Evolutionary conservation across 1,140 invertebrate genomes (phyloP).

Genomic region (Dendroctonus valens): DNA sequence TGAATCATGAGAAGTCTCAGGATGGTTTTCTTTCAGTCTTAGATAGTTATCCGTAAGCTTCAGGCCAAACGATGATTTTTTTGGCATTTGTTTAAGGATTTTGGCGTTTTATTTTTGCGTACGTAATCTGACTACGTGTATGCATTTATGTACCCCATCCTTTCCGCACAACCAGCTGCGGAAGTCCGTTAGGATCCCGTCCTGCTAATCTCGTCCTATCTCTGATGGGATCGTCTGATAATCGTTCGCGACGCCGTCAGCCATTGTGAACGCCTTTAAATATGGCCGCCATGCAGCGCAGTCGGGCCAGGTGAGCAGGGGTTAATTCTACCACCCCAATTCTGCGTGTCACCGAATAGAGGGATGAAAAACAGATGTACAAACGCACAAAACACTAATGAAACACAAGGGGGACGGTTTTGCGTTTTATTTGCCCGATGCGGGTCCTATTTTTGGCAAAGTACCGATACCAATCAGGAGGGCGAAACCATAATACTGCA

Average conservation of each 20-base stretch:
- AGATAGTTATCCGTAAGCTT: too few species aligned
- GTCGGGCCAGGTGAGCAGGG: conserved; percentile 35
- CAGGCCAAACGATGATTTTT: too few species aligned
- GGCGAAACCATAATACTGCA: too few species aligned
- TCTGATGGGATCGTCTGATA: conserved; percentile 46
- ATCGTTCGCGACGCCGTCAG: conserved; percentile 36
- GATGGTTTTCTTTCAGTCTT: too few species aligned
- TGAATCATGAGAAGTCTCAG: too few species aligned
- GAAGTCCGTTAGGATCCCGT: conserved; percentile 47
- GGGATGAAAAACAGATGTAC: conserved; percentile 36
- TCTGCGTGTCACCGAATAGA: conserved; percentile 29
- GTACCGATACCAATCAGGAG: not conserved
- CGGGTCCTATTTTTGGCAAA: conserved; percentile 23
- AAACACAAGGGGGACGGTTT: conserved; percentile 23
- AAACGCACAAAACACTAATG: conserved; percentile 30
- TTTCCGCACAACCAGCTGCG: conserved; percentile 42
- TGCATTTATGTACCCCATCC: not conserved
- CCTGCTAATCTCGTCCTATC: conserved; percentile 46
- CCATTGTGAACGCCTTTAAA: conserved; percentile 44
- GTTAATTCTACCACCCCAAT: conserved; percentile 34
- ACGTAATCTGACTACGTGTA: too few species aligned
- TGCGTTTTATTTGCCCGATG: conserved; percentile 17
- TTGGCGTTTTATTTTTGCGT: too few species aligned
- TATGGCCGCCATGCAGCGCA: conserved; percentile 39
- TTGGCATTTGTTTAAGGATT: too few species aligned